Conservation (phyloP, 2,888 invertebrate genomes). For the Thelaira solivaga region DNA sequence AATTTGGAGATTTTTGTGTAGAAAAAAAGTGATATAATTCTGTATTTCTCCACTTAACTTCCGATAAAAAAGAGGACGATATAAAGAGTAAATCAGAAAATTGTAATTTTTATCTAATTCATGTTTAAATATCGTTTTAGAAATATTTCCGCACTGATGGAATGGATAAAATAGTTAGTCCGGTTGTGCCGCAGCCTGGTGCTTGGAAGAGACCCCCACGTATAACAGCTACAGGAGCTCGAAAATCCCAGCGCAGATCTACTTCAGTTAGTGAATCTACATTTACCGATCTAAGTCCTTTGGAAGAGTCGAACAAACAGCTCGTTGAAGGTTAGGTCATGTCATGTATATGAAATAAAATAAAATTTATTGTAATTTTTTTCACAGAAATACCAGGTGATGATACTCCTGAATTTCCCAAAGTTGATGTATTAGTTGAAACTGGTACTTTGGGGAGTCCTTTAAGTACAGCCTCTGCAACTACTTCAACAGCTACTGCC, state of each 20-base stretch:
- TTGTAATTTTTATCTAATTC: too few relatives aligned
- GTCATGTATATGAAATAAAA: too few relatives aligned
- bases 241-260: conserved; percentile 75
- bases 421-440: conserved; percentile 64
- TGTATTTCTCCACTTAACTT: too few relatives aligned
- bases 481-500: conserved; percentile 66
- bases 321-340: conserved; percentile 68
- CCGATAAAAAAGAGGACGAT: too few relatives aligned
- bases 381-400: conserved; percentile 70
- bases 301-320: conserved; percentile 73
- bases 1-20: too few relatives aligned
- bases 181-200: conserved; percentile 93
- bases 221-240: conserved; percentile 73
- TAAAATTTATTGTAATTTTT: not conserved
- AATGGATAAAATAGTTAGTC: conserved; percentile 93
- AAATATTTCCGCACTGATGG: conserved; percentile 83
- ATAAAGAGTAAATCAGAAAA: too few relatives aligned
- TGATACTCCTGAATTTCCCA: conserved; percentile 71
- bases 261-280: conserved; percentile 78
- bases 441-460: conserved; percentile 67
- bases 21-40: too few relatives aligned
- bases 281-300: conserved; percentile 76
- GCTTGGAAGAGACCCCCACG: conserved; percentile 84
- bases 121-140: conserved; percentile 61
- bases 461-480: conserved; percentile 69